phyloP scores from a whole-genome alignment of 2,113 vertebrate species.

The Gambusia affinis region DNA sequence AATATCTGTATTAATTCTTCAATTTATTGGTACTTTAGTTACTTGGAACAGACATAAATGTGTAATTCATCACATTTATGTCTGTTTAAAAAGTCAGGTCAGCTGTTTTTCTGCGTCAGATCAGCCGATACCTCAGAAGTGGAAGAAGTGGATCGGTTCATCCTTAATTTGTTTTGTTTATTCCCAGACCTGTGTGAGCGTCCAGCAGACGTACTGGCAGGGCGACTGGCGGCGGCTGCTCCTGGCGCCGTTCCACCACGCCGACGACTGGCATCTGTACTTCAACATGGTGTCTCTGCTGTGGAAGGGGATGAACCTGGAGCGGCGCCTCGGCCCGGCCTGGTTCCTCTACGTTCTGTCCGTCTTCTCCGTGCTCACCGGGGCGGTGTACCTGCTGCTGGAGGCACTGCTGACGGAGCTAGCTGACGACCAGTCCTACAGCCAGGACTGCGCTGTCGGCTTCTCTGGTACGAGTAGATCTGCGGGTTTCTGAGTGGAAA shows the following conservation, averaged over 20 bases:
- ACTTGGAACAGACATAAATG: too few relatives aligned
- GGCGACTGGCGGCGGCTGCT: slow-evolving; percentile 89
- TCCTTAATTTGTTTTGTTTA: too few relatives aligned
- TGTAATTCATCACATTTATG: too few relatives aligned
- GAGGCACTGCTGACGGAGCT: slow-evolving; percentile 79
- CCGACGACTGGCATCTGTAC: slow-evolving; percentile 92
- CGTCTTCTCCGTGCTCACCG: slow-evolving; percentile 88
- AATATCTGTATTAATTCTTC: too few relatives aligned
- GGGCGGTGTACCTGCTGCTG: slow-evolving; percentile 86
- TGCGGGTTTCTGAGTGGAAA: background rate
- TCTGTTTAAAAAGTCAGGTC: too few relatives aligned
- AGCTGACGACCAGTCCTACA: slow-evolving; percentile 80
- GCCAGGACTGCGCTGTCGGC: slow-evolving; percentile 86
- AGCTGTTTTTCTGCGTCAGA: too few relatives aligned
- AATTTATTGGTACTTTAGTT: too few relatives aligned
- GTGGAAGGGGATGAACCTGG: slow-evolving; percentile 90
- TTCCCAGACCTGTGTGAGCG: slow-evolving; percentile 85
- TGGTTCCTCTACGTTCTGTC: slow-evolving; percentile 87
- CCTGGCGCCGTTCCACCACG: slow-evolving; percentile 90
- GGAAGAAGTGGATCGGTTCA: too few relatives aligned
- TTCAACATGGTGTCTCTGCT: slow-evolving; percentile 95
- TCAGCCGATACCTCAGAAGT: too few relatives aligned
- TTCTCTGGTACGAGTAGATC: slow-evolving; percentile 88
- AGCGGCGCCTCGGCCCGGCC: slow-evolving; percentile 83
- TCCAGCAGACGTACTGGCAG: slow-evolving; percentile 80